Conservation (phyloP, 2,113 vertebrate species). For the Datnioides undecimradiatus region DNA sequence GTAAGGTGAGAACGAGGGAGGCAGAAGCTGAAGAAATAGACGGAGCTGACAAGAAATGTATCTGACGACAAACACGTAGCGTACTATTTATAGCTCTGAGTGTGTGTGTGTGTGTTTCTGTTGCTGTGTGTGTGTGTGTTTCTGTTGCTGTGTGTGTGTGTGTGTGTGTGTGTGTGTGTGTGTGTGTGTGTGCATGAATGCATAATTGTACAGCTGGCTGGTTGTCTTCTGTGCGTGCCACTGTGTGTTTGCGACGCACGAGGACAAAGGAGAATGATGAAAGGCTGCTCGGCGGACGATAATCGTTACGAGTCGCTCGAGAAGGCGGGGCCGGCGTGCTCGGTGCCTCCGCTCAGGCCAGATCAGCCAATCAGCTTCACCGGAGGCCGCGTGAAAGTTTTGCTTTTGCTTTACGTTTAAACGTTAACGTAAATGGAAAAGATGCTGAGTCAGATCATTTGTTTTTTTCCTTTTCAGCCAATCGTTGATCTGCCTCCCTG, state of each 20-base stretch:
- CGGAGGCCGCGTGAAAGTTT: too few relatives aligned
- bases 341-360: too few relatives aligned
- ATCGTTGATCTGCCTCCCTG: too few relatives aligned
- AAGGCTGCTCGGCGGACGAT: constrained; percentile 8
- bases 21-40: constrained; percentile 26
- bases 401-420: too few relatives aligned
- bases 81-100: constrained; percentile 58
- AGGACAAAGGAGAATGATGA: constrained; percentile 29
- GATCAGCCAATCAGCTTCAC: too few relatives aligned
- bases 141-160: constrained; percentile 8
- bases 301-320: too few relatives aligned
- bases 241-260: not conserved
- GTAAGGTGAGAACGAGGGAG: too few relatives aligned
- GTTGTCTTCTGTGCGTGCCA: not conserved
- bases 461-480: too few relatives aligned
- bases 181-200: constrained; percentile 19
- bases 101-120: constrained; percentile 17
- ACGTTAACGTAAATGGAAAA: too few relatives aligned
- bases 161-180: constrained; percentile 7
- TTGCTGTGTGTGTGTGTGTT: constrained; percentile 1
- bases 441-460: too few relatives aligned
- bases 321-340: too few relatives aligned
- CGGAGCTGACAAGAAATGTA: constrained; percentile 41
- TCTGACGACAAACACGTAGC: constrained; percentile 42
- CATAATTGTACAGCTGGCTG: constrained; percentile 33